Evolutionary conservation across 2,888 invertebrate genomes (phyloP).

Genomic region (Pantelozetes paolii): DNA sequence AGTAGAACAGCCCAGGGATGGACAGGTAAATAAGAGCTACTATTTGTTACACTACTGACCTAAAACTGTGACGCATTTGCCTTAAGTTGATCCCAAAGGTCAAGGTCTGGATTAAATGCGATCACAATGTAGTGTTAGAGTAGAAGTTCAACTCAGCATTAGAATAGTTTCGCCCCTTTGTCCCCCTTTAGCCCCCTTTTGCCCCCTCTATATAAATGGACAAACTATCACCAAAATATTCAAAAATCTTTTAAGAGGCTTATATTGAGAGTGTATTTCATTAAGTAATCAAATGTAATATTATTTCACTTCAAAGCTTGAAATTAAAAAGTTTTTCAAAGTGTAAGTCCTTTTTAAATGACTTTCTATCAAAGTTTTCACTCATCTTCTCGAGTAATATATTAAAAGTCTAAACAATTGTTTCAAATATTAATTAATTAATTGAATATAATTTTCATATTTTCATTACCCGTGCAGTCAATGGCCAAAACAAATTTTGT

Average conservation of each 20-base stretch:
- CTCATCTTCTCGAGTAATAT: too few relatives aligned
- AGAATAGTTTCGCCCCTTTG: background rate
- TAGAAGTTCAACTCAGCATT: constrained; percentile 30
- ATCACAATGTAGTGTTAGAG: constrained; percentile 12
- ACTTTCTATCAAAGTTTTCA: background rate
- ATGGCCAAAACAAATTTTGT: constrained; percentile 25
- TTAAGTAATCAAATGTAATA: background rate
- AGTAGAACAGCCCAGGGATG: background rate
- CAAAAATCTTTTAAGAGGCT: background rate
- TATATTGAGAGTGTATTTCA: background rate
- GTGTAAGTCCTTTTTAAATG: background rate
- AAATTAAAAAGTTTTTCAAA: background rate
- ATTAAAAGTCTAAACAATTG: too few relatives aligned
- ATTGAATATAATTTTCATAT: too few relatives aligned
- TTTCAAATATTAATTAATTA: too few relatives aligned
- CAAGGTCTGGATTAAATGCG: constrained; percentile 33
- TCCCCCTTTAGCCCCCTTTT: background rate
- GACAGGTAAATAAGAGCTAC: constrained; percentile 25
- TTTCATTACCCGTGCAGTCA: background rate
- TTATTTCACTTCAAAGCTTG: background rate
- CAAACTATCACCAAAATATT: background rate
- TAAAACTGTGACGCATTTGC: constrained; percentile 17
- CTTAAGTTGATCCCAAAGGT: constrained; percentile 28
- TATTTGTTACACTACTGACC: constrained; percentile 34
- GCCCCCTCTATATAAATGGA: constrained; percentile 25